These are phyloP conservation scores for Athene cunicularia DNA, from an alignment of 2,113 vertebrate genomes.

Conservation along the genomic window DNA sequence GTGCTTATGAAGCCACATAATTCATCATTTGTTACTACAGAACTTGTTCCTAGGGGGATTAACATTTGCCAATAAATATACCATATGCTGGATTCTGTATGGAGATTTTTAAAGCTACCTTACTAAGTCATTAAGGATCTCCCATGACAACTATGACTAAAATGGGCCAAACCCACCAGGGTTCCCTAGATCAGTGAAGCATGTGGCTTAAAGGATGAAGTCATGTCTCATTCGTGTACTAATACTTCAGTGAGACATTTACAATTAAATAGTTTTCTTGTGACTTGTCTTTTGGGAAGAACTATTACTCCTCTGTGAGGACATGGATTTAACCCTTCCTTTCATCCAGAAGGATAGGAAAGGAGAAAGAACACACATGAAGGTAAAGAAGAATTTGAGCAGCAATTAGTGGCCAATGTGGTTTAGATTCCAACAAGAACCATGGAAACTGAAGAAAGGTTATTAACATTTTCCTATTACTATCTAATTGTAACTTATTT, in stretches of 20 bases:
- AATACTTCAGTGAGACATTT: slow-evolving; percentile 46
- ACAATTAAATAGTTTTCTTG: slow-evolving; percentile 59
- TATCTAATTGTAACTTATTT: not conserved
- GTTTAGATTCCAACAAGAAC: not conserved
- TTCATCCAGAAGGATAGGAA: not conserved
- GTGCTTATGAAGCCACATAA: slow-evolving; percentile 66
- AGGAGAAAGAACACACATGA: not conserved
- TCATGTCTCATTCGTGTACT: slow-evolving; percentile 65
- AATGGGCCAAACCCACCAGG: slow-evolving; percentile 60
- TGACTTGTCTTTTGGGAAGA: slow-evolving; percentile 49
- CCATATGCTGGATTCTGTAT: slow-evolving; percentile 56
- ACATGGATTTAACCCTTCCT: slow-evolving; percentile 4
- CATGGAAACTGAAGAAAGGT: not conserved
- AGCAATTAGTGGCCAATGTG: not conserved
- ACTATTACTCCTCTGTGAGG: not conserved
- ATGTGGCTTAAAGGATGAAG: slow-evolving; percentile 60
- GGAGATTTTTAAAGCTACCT: slow-evolving; percentile 63
- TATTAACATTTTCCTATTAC: not conserved
- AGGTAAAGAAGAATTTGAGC: not conserved
- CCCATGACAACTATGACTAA: slow-evolving; percentile 59
- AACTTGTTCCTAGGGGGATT: slow-evolving; percentile 54
- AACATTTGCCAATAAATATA: slow-evolving; percentile 71
- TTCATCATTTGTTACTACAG: slow-evolving; percentile 72
- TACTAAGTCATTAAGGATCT: slow-evolving; percentile 60
- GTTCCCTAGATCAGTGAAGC: slow-evolving; percentile 53